phyloP scores from a whole-genome alignment of 1,140 invertebrate species.

The Cyclina sinensis region DNA sequence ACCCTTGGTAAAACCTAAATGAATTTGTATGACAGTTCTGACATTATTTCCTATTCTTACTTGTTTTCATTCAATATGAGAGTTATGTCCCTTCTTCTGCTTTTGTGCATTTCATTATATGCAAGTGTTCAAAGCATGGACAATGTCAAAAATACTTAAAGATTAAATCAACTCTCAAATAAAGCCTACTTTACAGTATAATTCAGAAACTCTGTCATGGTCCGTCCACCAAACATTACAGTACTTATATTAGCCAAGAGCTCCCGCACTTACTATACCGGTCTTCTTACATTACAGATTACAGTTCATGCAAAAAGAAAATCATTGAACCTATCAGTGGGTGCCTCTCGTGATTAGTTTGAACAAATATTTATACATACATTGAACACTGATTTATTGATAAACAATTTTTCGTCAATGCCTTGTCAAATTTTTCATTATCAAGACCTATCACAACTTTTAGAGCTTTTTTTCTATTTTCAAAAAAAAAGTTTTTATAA shows the following conservation, averaged over 20 bases:
- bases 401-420: slow-evolving; percentile 2
- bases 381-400: slow-evolving; percentile 12
- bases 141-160: too few species aligned
- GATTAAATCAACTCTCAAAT: neutral
- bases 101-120: too few species aligned
- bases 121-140: too few species aligned
- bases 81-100: too few species aligned
- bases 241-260: neutral
- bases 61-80: too few species aligned
- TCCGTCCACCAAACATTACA: neutral
- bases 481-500: too few species aligned
- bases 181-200: neutral
- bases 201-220: slow-evolving; percentile 7
- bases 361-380: slow-evolving; percentile 32
- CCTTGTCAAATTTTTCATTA: slow-evolving; percentile 5
- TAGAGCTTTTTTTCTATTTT: neutral
- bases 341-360: slow-evolving; percentile 7
- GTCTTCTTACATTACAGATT: slow-evolving; percentile 39
- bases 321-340: slow-evolving; percentile 16
- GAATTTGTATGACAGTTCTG: too few species aligned
- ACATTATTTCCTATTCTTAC: too few species aligned
- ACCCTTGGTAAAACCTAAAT: too few species aligned
- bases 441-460: neutral
- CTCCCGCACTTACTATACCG: neutral
- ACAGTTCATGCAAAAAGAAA: slow-evolving; percentile 28